phyloP scores from a whole-genome alignment of 1,140 invertebrate species.

The Dendrolimus punctatus region DNA sequence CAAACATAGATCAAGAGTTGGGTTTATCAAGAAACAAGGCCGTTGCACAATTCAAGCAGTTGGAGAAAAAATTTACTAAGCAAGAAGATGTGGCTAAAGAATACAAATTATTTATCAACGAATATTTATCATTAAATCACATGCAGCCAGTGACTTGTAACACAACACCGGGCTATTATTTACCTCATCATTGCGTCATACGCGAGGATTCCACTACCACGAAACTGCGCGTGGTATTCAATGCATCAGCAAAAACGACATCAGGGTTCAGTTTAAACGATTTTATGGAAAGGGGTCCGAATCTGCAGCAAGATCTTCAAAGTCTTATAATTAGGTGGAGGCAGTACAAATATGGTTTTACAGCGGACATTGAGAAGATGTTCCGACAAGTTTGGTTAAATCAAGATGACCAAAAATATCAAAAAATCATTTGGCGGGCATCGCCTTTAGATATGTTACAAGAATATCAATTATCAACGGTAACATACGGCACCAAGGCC shows the following conservation, averaged over 20 bases:
- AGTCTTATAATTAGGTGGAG: conserved; percentile 25
- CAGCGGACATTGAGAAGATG: conserved; percentile 35
- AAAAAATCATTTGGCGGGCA: conserved; percentile 8
- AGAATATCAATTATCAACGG: conserved; percentile 35
- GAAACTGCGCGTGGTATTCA: conserved; percentile 10
- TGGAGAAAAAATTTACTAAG: not conserved
- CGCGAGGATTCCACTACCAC: conserved; percentile 1
- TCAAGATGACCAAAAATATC: conserved; percentile 4
- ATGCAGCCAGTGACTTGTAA: too few species aligned
- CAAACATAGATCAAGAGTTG: not conserved
- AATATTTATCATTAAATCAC: too few species aligned
- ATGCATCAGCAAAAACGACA: conserved; percentile 4
- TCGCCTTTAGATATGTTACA: conserved; percentile 14
- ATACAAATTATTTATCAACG: too few species aligned
- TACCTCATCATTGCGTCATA: too few species aligned
- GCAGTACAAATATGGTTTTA: conserved; percentile 17
- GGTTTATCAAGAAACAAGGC: conserved; percentile 1
- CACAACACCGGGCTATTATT: too few species aligned
- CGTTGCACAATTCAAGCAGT: not conserved
- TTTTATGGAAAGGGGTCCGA: conserved; percentile 34
- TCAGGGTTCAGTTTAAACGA: conserved; percentile 18
- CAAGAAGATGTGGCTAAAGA: too few species aligned
- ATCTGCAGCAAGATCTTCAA: conserved; percentile 37
- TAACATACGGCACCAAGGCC: conserved; percentile 50
- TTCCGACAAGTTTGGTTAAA: conserved; percentile 27